Evolutionary conservation across 2,888 invertebrate species (phyloP).

Genomic region (Drosophila cyrtoloma): DNA sequence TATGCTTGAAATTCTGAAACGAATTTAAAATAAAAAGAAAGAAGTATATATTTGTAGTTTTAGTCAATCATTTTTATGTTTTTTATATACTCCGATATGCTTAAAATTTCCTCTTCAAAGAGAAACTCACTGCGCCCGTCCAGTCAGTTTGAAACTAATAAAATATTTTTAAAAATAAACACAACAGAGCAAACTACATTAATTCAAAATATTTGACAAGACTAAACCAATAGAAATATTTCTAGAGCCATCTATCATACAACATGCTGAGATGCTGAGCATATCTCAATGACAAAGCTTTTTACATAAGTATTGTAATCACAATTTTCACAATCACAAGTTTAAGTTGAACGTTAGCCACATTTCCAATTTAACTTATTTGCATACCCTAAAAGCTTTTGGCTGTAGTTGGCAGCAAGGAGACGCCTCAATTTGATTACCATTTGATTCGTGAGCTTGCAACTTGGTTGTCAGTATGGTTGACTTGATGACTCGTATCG

Average conservation of each 20-base stretch:
- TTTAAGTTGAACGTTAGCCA: slow-evolving; percentile 16
- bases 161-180: background rate
- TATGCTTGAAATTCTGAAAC: background rate
- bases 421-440: slow-evolving; percentile 62
- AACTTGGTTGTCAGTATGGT: slow-evolving; percentile 64
- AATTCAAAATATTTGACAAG: background rate
- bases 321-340: slow-evolving; percentile 13
- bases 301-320: background rate
- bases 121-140: background rate
- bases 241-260: background rate
- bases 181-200: background rate
- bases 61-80: background rate
- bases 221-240: background rate
- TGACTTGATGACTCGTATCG: slow-evolving; percentile 76
- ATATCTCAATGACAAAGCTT: slow-evolving; percentile 5
- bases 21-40: background rate
- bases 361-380: slow-evolving; percentile 56
- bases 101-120: too few species aligned
- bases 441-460: slow-evolving; percentile 74
- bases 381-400: slow-evolving; percentile 66
- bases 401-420: slow-evolving; percentile 33
- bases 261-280: background rate
- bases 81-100: too few species aligned
- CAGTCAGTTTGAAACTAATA: background rate
- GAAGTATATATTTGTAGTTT: background rate